Evolutionary conservation across 2,113 vertebrate species (phyloP).

Genomic region (Myiozetetes cayanensis): DNA sequence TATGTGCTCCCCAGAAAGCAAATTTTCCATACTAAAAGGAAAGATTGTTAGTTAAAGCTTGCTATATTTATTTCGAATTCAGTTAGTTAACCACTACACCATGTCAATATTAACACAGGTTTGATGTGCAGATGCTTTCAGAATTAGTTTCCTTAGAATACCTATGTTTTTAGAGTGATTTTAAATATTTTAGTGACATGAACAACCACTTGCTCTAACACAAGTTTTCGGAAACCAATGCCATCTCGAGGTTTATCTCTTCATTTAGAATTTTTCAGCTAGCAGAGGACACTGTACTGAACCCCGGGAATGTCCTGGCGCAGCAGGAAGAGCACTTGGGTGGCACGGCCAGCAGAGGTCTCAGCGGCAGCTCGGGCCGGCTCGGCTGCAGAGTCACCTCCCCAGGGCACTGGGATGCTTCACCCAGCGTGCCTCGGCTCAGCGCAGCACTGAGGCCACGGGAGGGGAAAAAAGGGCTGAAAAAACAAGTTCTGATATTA

Average conservation of each 20-base stretch:
- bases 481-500: background rate
- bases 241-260: background rate
- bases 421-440: background rate
- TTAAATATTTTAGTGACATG: background rate
- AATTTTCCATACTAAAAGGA: constrained; percentile 14
- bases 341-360: constrained; percentile 18
- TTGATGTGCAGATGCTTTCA: background rate
- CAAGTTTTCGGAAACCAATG: background rate
- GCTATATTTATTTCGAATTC: constrained; percentile 37
- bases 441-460: background rate
- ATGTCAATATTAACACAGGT: background rate
- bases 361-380: background rate
- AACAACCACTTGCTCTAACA: background rate
- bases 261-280: background rate
- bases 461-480: background rate
- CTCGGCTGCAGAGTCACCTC: background rate
- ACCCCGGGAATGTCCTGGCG: rapidly evolving
- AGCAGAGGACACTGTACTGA: background rate
- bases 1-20: constrained; percentile 33
- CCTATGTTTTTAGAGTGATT: background rate
- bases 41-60: constrained; percentile 49
- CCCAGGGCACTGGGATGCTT: background rate
- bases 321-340: background rate
- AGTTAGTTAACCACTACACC: constrained; percentile 11
- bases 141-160: background rate